Evolutionary conservation across 2,797 vertebrate genomes (phyloP), one percentile per base, ranked within the genome.

Genomic region (Gymnoscopelus microlampas): DNA sequence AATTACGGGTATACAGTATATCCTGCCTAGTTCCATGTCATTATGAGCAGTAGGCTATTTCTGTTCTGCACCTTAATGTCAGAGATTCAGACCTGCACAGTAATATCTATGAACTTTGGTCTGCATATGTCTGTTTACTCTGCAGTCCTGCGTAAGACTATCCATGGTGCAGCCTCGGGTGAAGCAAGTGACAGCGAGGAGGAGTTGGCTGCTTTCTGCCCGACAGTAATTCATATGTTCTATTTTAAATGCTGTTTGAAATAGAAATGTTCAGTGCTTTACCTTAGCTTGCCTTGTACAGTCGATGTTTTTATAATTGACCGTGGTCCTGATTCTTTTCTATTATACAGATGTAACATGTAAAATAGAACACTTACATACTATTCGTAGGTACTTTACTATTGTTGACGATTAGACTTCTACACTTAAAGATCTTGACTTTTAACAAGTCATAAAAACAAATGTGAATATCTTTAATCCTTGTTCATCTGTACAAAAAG

Each of bases 161-260:
- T 95, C 0, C 87, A 71, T 5, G 91, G 89, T 13, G 91, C 92
- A 24, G 76, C 74, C 39, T 78, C 78, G 0, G 94, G 90, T 0
- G 93, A 95, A 12, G 94, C 77, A 71, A 97, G 95, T 47, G 98
- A 99, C 90, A 99, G 98, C 0, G 98, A 99, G 81, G 98, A 98
- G 84, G 98, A 99, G 82, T 91, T 99, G 44, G 97, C 97, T 23
- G 97, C 97, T 0, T 99, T 99, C 92, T 99, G 98, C 73, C 98
- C 98, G 68, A 94, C 92, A 81, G 98, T 98, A 94, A 91, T 73
- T 63, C 0, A 81, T 71, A 53, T 72, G 11, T 70, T 63, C n/a
- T 3, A 47, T 14, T 15, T 50, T 35, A 10, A 26, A 69, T 0
- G 39, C 53, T 1, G 35, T 44, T 44, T 44, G 39, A 44, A 44